Conservation (phyloP, 2,113 vertebrate species). For the Sisor rabdophorus region DNA sequence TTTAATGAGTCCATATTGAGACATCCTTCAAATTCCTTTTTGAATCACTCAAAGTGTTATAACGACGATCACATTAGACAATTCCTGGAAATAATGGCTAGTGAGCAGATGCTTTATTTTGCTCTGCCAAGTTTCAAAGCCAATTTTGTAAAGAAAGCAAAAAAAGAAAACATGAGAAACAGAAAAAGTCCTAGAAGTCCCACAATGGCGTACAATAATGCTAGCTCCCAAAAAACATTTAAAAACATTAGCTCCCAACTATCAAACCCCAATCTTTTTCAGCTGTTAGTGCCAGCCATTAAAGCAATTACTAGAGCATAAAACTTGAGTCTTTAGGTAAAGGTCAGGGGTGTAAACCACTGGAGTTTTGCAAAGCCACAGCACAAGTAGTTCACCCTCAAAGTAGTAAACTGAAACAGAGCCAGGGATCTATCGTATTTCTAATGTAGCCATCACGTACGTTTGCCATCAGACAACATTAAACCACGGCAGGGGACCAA, state of each 20-base stretch:
- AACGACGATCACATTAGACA: conserved; percentile 50
- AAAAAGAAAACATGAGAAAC: conserved; percentile 14
- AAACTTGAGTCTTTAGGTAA: conserved; percentile 47
- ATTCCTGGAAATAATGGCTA: conserved; percentile 54
- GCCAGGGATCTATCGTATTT: conserved; percentile 26
- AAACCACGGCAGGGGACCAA: conserved; percentile 28
- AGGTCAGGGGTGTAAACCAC: conserved; percentile 49
- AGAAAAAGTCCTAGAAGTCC: not conserved
- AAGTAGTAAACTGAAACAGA: conserved; percentile 31
- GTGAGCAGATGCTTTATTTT: conserved; percentile 37
- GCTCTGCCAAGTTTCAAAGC: conserved; percentile 37
- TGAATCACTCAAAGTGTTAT: conserved; percentile 43
- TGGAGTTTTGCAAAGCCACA: conserved; percentile 23
- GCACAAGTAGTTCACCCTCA: conserved; percentile 30
- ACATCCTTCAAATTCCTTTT: conserved; percentile 52
- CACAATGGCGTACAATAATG: not conserved
- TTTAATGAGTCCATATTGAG: conserved; percentile 34
- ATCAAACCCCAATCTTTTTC: conserved; percentile 16
- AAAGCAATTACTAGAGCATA: conserved; percentile 41
- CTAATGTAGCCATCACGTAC: conserved; percentile 29
- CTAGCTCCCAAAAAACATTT: no score
- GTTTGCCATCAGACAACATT: conserved; percentile 29
- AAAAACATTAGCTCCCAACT: conserved; percentile 17
- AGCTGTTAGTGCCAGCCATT: conserved; percentile 32
- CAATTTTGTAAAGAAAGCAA: conserved; percentile 8